A percentile compares a stretch with the other conserved stretches of the same genome.
These are phyloP conservation scores for Phaedon cochleariae DNA, from an alignment of 2,888 invertebrate species.

Conservation along the genomic window DNA sequence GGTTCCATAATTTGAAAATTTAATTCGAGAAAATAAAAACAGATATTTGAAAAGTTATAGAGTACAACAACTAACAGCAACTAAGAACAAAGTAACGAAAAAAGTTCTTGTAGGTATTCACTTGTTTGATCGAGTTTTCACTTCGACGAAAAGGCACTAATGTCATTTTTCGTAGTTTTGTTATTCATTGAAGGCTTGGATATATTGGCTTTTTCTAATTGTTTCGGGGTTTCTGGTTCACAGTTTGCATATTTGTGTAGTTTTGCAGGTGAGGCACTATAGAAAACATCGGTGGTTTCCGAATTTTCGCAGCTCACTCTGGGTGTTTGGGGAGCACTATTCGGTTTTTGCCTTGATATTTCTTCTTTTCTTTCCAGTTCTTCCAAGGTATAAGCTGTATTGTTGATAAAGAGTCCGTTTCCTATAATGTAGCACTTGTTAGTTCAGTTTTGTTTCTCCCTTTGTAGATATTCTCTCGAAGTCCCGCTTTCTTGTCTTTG, in stretches of 20 bases:
- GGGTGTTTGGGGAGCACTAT: constrained; percentile 11
- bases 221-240: constrained; percentile 7
- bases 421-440: constrained; percentile 11
- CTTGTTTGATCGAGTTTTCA: no score
- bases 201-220: background rate
- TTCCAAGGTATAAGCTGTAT: no score
- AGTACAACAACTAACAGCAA: background rate
- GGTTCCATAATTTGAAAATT: background rate
- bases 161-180: background rate
- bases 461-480: background rate
- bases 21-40: background rate
- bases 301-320: background rate
- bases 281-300: background rate
- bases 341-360: constrained; percentile 6
- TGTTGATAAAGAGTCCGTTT: constrained; percentile 10
- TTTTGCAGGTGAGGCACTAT: no score
- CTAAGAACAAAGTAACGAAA: no score
- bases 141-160: no score
- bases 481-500: no score
- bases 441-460: constrained; percentile 8
- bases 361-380: constrained; percentile 16
- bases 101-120: background rate
- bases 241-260: no score
- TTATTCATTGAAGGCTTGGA: background rate
- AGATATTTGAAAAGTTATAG: background rate